Percentiles rank a stretch among this genome's conserved stretches.
Conservation (phyloP, 2,797 vertebrate genomes). For the Saxicola maurus region DNA sequence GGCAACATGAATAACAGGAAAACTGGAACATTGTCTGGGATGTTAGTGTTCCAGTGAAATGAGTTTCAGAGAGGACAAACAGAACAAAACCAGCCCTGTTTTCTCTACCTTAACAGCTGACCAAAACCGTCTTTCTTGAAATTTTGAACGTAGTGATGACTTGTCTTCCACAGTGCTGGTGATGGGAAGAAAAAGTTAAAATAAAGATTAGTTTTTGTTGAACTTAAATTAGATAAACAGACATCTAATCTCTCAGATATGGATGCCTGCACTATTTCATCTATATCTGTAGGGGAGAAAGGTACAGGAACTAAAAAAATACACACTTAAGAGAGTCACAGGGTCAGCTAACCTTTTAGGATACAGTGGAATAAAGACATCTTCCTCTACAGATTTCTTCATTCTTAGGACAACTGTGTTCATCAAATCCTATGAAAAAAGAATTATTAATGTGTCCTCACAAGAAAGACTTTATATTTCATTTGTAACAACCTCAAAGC, state of each 20-base stretch:
- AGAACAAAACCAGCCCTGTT: background rate
- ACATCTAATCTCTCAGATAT: background rate
- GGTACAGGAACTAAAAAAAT: background rate
- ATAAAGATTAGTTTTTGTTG: background rate
- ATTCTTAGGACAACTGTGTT: conserved; percentile 75
- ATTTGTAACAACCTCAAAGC: background rate
- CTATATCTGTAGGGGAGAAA: background rate
- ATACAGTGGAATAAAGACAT: conserved; percentile 91
- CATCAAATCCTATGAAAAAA: conserved; percentile 75
- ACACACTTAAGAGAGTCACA: background rate
- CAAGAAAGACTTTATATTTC: background rate
- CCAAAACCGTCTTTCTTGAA: conserved; percentile 87
- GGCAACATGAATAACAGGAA: background rate
- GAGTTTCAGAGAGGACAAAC: background rate
- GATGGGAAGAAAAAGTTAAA: background rate
- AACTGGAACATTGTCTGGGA: background rate
- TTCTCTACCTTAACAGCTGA: conserved; percentile 85
- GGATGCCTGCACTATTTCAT: background rate
- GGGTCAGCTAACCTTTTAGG: conserved; percentile 78
- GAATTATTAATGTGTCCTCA: background rate
- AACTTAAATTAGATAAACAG: background rate
- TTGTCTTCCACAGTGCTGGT: conserved; percentile 74
- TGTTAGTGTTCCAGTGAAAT: background rate
- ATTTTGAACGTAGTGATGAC: conserved; percentile 75
- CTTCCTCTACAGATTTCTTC: conserved; percentile 86